These are phyloP conservation scores for Sciurus vulgaris DNA, from an alignment of 2,797 vertebrate species.

Conservation along the genomic window DNA sequence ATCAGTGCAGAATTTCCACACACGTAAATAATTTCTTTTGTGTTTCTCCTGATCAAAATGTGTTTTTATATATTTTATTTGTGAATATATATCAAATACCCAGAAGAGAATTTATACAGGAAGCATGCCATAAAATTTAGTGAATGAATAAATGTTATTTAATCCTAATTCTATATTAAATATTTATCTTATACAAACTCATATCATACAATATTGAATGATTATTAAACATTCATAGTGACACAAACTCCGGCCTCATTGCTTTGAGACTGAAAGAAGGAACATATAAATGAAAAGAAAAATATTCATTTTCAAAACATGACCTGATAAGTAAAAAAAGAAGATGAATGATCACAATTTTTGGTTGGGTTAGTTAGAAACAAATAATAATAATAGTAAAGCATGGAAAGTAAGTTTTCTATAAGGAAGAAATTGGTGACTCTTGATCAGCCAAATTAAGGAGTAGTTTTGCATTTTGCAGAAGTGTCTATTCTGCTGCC, in stretches of 20 bases:
- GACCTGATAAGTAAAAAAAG: background rate
- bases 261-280: background rate
- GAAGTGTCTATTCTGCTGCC: background rate
- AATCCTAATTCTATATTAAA: background rate
- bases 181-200: background rate
- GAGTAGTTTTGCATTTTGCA: background rate
- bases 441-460: background rate
- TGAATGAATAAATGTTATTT: conserved; percentile 8
- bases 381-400: background rate
- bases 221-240: background rate
- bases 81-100: background rate
- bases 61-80: background rate
- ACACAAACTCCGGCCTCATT: background rate
- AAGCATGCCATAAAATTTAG: background rate
- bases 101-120: background rate
- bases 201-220: background rate
- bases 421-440: background rate
- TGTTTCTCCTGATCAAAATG: background rate
- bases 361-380: background rate
- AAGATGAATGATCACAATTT: background rate
- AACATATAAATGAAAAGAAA: background rate
- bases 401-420: background rate
- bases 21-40: background rate
- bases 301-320: background rate
- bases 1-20: background rate